phyloP scores from a whole-genome alignment of 2,797 vertebrate species.

The Pithecia hirsuta region DNA sequence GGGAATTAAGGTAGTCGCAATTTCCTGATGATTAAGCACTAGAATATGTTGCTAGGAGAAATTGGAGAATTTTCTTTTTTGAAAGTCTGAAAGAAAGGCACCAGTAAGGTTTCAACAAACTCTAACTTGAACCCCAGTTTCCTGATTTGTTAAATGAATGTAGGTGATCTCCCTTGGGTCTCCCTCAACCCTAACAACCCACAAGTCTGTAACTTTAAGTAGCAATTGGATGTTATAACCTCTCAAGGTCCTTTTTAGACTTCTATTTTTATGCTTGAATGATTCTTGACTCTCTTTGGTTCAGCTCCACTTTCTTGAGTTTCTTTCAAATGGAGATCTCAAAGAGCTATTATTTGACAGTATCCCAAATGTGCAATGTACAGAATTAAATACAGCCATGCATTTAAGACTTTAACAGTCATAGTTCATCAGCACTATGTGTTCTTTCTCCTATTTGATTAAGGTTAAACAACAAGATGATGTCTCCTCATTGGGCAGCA shows the following conservation, averaged over 20 bases:
- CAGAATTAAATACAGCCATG: constrained; percentile 63
- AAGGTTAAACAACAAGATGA: constrained; percentile 70
- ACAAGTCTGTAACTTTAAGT: background rate
- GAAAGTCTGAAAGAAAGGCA: constrained; percentile 45
- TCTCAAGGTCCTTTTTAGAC: constrained; percentile 55
- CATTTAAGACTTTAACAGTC: constrained; percentile 51
- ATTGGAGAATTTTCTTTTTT: background rate
- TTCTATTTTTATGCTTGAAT: constrained; percentile 59
- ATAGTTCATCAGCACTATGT: constrained; percentile 34
- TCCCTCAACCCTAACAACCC: background rate
- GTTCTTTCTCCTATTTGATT: constrained; percentile 63
- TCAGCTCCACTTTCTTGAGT: constrained; percentile 45
- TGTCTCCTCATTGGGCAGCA: constrained; percentile 58
- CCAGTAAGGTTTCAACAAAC: background rate
- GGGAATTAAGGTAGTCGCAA: constrained; percentile 16
- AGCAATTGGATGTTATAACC: background rate
- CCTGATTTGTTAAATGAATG: background rate
- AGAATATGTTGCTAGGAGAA: background rate
- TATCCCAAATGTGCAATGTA: constrained; percentile 59
- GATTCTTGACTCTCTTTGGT: constrained; percentile 42
- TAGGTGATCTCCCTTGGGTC: background rate
- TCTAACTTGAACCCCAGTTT: background rate
- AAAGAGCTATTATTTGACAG: constrained; percentile 65
- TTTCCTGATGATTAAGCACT: constrained; percentile 3
- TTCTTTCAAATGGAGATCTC: constrained; percentile 71